A percentile compares a stretch with the other conserved stretches of the same genome.
phyloP scores from a whole-genome alignment of 2,113 vertebrate species.

The Trogon surrucura region DNA sequence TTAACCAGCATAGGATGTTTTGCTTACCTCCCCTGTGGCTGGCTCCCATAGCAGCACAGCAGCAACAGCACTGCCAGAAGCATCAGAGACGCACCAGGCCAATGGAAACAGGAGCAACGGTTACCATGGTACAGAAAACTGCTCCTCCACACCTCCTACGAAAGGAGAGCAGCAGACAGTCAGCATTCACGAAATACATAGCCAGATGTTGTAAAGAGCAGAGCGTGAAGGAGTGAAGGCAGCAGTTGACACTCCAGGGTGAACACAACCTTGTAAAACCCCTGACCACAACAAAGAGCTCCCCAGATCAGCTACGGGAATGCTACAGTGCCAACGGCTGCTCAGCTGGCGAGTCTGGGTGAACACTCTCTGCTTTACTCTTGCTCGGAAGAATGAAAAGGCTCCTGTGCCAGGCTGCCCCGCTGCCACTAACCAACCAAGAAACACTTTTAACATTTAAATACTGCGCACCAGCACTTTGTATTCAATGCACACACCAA shows the following conservation, averaged over 20 bases:
- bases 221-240: background rate
- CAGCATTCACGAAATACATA: background rate
- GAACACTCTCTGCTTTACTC: background rate
- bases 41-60: conserved; percentile 88
- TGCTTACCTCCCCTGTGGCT: conserved; percentile 91
- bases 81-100: conserved; percentile 92
- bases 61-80: conserved; percentile 88
- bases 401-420: background rate
- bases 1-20: background rate
- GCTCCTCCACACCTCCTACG: conserved; percentile 84
- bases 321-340: background rate
- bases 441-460: background rate
- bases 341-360: background rate
- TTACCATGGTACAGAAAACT: conserved; percentile 94
- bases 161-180: conserved; percentile 25
- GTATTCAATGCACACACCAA: background rate
- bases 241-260: background rate
- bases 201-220: background rate
- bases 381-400: background rate
- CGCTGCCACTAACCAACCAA: background rate
- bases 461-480: background rate
- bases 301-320: background rate
- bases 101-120: conserved; percentile 96
- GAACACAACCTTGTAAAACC: background rate
- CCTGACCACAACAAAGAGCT: background rate